phyloP scores from a whole-genome alignment of 2,113 vertebrate species.

The Bufo gargarizans region DNA sequence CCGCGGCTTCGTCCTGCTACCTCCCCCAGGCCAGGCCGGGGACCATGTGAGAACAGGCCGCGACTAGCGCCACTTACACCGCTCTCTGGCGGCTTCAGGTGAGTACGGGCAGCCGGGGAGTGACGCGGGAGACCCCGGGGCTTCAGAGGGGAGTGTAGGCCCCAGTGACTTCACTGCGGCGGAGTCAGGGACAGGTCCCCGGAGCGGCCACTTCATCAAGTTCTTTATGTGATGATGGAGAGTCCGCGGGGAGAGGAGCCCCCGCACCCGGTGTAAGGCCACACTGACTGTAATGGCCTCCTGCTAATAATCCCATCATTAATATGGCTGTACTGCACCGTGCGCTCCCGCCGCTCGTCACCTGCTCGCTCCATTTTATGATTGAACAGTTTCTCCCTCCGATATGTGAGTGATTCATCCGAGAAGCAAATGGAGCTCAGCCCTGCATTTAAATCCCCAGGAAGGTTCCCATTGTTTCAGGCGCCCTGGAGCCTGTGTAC shows the following conservation, averaged over 20 bases:
- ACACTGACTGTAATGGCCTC: conserved; percentile 36
- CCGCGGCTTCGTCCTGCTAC: conserved; percentile 48
- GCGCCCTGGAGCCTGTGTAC: too few species aligned
- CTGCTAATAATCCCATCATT: conserved; percentile 24
- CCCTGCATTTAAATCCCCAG: not conserved
- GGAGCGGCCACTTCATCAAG: conserved; percentile 27
- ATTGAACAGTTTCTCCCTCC: not conserved
- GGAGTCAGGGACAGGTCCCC: not conserved
- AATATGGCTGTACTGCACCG: not conserved
- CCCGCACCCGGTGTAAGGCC: not conserved
- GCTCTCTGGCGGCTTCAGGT: conserved; percentile 62
- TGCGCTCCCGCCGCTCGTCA: too few species aligned
- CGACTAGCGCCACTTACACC: conserved; percentile 9
- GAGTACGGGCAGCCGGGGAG: conserved; percentile 37
- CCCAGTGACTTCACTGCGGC: not conserved
- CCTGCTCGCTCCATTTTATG: not conserved
- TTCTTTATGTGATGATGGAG: not conserved
- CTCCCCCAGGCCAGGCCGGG: conserved; percentile 48
- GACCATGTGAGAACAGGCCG: conserved; percentile 50
- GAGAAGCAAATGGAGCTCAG: conserved; percentile 24
- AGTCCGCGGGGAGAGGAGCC: not conserved
- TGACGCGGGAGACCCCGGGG: not conserved
- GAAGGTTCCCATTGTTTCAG: not conserved
- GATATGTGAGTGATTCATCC: conserved; percentile 18
- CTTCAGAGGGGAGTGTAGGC: not conserved